Percentiles rank a stretch among this genome's conserved stretches.
These are phyloP conservation scores for Ictidomys tridecemlineatus DNA, from an alignment of 2,113 vertebrate genomes.

Conservation along the genomic window DNA sequence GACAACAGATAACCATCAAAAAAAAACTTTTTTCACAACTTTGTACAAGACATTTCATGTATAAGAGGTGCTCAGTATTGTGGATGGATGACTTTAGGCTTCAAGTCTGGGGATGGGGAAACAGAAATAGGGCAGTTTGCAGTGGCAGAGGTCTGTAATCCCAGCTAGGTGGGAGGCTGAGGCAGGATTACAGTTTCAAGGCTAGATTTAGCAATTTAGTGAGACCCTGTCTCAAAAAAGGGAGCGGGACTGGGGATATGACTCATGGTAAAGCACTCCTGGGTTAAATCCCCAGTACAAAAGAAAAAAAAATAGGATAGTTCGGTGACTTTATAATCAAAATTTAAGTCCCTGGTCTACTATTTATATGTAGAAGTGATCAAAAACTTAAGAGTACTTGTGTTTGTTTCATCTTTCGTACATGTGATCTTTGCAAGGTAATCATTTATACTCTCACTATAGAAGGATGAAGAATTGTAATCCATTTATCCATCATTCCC, in stretches of 20 bases:
- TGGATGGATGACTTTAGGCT: background rate
- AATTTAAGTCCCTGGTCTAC: background rate
- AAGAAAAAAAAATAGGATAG: background rate
- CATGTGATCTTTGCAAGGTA: background rate
- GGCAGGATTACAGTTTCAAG: no score
- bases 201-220: no score
- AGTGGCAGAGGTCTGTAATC: background rate
- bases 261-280: no score
- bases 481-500: background rate
- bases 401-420: conserved; percentile 30
- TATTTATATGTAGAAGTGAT: background rate
- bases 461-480: background rate
- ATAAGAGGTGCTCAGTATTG: background rate
- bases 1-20: background rate
- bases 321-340: background rate
- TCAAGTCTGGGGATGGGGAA: background rate
- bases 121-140: background rate
- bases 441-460: background rate
- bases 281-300: no score
- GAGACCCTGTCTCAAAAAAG: no score
- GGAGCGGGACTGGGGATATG: no score
- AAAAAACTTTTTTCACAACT: background rate
- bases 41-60: background rate
- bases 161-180: no score
- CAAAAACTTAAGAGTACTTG: conserved; percentile 38